phyloP scores from a whole-genome alignment of 2,797 vertebrate species.

The Sebastes glaucus region DNA sequence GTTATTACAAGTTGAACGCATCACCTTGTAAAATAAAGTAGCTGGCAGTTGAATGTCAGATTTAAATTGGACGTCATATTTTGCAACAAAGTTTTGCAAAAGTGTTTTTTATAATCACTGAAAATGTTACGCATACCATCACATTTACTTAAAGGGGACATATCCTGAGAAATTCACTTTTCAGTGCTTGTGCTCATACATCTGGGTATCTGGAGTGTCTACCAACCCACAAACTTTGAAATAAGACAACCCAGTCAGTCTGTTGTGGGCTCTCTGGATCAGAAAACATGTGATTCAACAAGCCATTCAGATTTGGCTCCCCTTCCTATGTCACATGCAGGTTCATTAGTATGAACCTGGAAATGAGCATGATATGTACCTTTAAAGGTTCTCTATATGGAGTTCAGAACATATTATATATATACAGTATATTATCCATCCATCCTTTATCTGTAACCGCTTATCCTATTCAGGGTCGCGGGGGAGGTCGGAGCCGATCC shows the following conservation, averaged over 20 bases:
- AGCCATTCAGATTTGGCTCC: background rate
- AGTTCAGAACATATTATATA: background rate
- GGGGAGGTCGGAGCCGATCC: no score
- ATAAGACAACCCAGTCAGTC: background rate
- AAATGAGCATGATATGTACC: background rate
- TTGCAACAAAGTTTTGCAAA: background rate
- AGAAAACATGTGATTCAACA: background rate
- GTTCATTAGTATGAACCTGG: background rate
- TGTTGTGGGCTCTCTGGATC: no score
- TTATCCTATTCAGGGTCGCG: no score
- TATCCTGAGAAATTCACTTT: no score
- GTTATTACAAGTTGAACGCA: background rate
- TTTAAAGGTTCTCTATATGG: background rate
- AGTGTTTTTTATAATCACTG: background rate
- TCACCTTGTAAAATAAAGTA: background rate
- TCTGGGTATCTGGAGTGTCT: no score
- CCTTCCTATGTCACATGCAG: background rate
- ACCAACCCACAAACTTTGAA: background rate
- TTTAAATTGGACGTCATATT: background rate
- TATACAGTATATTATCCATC: no score
- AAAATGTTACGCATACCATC: background rate
- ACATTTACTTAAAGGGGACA: background rate
- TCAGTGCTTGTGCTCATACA: no score
- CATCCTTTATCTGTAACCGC: no score
- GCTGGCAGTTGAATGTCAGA: background rate